Percentiles rank a stretch among this genome's conserved stretches.
phyloP scores from a whole-genome alignment of 1,140 invertebrate genomes.

The Drosophila virilis region DNA sequence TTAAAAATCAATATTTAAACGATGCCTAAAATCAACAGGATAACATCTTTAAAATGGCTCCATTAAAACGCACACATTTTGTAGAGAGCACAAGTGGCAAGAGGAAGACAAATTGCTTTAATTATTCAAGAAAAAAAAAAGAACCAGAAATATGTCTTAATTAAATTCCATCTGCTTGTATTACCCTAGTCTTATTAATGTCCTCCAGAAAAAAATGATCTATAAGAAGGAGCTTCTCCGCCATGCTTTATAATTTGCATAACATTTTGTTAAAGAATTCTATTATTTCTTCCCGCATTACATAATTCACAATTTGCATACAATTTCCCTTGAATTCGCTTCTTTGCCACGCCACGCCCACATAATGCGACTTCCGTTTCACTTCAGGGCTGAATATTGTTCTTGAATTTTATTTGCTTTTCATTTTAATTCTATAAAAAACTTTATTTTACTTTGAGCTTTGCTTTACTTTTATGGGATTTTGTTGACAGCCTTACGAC shows the following conservation, averaged over 20 bases:
- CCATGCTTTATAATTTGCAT: slow-evolving; percentile 40
- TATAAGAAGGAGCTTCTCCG: background rate
- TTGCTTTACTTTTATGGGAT: slow-evolving; percentile 20
- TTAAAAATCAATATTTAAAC: slow-evolving; percentile 83
- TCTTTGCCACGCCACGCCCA: slow-evolving; percentile 14
- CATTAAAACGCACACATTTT: slow-evolving; percentile 4
- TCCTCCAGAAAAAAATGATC: background rate
- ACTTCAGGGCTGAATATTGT: slow-evolving; percentile 1
- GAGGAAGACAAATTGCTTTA: background rate
- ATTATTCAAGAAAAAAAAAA: background rate
- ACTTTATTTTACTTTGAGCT: slow-evolving; percentile 13
- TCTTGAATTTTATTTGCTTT: slow-evolving; percentile 32
- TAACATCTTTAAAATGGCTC: slow-evolving; percentile 13
- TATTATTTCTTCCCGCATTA: slow-evolving; percentile 60
- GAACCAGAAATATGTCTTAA: background rate
- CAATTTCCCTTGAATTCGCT: slow-evolving; percentile 49
- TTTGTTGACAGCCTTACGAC: slow-evolving; percentile 23
- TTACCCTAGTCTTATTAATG: background rate
- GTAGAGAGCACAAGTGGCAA: background rate
- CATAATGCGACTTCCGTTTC: slow-evolving; percentile 21
- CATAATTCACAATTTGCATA: slow-evolving; percentile 74
- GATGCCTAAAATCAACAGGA: slow-evolving; percentile 34
- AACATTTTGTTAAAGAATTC: slow-evolving; percentile 65
- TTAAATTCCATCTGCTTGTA: background rate
- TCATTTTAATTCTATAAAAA: slow-evolving; percentile 30